Evolutionary conservation across 2,888 invertebrate genomes (phyloP).

Genomic region (Osedax fenrisi): DNA sequence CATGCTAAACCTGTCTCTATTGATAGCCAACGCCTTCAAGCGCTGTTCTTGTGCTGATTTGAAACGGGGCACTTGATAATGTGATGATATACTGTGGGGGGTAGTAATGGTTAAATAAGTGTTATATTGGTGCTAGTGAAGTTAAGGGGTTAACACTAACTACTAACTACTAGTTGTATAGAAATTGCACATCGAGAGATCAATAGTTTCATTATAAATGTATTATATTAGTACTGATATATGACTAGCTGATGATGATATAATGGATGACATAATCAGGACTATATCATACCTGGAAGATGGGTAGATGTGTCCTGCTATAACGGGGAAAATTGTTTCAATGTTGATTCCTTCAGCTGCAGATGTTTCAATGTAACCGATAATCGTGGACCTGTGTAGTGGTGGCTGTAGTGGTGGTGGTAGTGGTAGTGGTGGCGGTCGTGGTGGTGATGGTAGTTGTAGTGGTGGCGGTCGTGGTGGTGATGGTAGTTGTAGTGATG

Average conservation of each 20-base stretch:
- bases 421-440: no score
- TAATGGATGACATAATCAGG: no score
- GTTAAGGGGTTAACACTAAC: background rate
- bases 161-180: no score
- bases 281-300: no score
- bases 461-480: no score
- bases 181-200: no score
- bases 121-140: background rate
- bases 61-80: background rate
- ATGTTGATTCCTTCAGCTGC: background rate
- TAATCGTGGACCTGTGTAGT: background rate
- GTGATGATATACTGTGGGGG: background rate
- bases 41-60: background rate
- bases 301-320: background rate
- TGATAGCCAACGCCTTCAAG: background rate
- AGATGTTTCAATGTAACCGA: background rate
- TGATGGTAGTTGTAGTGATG: no score
- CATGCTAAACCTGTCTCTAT: background rate
- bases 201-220: no score
- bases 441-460: no score
- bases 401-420: no score
- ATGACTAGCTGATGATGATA: no score
- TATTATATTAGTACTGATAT: no score
- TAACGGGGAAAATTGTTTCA: background rate
- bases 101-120: background rate